Percentiles rank a stretch among this genome's conserved stretches.
Evolutionary conservation across 2,888 invertebrate genomes (phyloP).

Genomic region (Galerucella nymphaeae): DNA sequence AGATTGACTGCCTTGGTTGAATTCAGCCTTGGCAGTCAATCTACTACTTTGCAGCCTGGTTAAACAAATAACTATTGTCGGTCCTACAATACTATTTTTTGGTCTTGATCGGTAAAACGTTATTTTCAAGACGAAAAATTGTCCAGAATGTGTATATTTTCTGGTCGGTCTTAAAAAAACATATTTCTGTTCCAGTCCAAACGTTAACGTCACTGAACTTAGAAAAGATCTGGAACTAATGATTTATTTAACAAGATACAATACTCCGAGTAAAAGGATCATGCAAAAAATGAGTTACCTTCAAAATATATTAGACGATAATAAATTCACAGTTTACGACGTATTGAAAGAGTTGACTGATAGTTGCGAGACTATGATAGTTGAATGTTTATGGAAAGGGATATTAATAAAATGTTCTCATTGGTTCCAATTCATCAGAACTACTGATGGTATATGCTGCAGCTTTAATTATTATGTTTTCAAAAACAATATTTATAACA

Average conservation of each 20-base stretch:
- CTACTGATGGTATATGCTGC: conserved; percentile 69
- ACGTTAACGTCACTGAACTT: conserved; percentile 3
- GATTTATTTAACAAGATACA: conserved; percentile 12
- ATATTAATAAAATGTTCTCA: conserved; percentile 53
- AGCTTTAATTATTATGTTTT: conserved; percentile 72
- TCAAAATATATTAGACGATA: conserved; percentile 48
- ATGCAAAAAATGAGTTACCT: conserved; percentile 38
- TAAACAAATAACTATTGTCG: too few relatives aligned
- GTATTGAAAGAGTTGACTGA: conserved; percentile 47
- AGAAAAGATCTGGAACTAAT: conserved; percentile 5
- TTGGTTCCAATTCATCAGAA: conserved; percentile 56
- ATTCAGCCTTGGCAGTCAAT: too few relatives aligned
- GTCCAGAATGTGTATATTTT: too few relatives aligned
- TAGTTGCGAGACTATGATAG: conserved; percentile 52
- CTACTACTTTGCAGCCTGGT: too few relatives aligned
- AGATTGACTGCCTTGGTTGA: too few relatives aligned
- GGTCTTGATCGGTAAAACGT: too few relatives aligned
- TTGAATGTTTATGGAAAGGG: conserved; percentile 58
- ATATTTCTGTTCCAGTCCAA: conserved; percentile 13
- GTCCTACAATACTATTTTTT: too few relatives aligned
- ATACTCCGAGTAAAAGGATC: conserved; percentile 23
- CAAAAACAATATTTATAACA: conserved; percentile 55
- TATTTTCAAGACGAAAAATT: too few relatives aligned
- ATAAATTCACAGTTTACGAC: conserved; percentile 43
- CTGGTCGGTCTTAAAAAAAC: too few relatives aligned